Percentiles rank a stretch among this genome's conserved stretches.
Evolutionary conservation across 2,797 vertebrate species (phyloP).

Genomic region (Protonibea diacanthus): DNA sequence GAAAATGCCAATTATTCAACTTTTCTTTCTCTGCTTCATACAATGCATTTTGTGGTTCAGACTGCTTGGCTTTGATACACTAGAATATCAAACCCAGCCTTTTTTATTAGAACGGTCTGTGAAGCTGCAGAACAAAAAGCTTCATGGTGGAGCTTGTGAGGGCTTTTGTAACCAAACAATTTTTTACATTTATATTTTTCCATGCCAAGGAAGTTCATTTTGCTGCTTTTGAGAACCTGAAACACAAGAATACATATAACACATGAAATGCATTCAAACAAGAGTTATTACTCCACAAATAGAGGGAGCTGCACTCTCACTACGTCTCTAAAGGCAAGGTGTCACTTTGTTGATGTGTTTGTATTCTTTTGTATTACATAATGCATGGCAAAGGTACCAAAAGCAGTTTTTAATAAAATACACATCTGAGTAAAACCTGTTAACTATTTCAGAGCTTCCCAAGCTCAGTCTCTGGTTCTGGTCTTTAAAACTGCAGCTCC

Average conservation of each 20-base stretch:
- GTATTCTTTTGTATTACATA: background rate
- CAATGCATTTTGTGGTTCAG: background rate
- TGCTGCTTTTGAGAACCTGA: background rate
- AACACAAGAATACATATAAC: background rate
- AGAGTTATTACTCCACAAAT: background rate
- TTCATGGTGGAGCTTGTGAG: background rate
- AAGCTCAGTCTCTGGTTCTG: background rate
- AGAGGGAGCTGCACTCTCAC: too few species aligned
- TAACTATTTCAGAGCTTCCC: background rate
- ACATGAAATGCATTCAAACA: background rate
- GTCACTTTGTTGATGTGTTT: background rate
- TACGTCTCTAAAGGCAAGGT: background rate
- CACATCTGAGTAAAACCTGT: background rate
- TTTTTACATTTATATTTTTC: background rate
- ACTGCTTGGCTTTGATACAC: background rate
- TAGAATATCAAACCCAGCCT: constrained; percentile 8
- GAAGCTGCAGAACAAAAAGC: background rate
- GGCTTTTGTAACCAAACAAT: background rate
- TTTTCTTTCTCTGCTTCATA: background rate
- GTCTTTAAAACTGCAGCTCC: background rate
- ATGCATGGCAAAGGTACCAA: background rate
- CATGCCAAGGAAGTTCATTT: background rate
- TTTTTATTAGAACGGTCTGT: background rate
- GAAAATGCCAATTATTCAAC: constrained; percentile 19
- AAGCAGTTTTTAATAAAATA: background rate